Percentiles rank a stretch among this genome's conserved stretches.
Conservation (phyloP, 2,113 vertebrate species). For the Cryptotis parvus region DNA sequence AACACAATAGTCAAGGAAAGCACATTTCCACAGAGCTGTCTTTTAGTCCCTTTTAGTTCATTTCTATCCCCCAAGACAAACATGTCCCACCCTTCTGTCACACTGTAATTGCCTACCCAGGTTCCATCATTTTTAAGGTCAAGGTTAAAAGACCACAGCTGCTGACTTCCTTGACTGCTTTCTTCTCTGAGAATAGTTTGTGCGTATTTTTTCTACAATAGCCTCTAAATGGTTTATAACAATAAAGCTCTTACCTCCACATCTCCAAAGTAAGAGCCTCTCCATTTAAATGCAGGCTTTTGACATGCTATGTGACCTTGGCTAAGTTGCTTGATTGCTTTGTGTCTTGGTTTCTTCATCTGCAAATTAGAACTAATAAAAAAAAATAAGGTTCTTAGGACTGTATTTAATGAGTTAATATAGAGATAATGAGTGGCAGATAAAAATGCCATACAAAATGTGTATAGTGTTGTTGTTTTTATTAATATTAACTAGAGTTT, state of each 20-base stretch:
- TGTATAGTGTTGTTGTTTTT: background rate
- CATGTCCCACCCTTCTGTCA: background rate
- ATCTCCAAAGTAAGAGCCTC: background rate
- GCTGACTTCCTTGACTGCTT: background rate
- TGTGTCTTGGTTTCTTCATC: constrained; percentile 46
- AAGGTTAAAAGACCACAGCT: background rate
- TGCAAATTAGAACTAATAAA: background rate
- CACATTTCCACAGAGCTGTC: background rate
- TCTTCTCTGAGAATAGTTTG: constrained; percentile 11
- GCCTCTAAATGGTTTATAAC: background rate
- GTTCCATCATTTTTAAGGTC: background rate
- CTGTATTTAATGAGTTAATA: background rate
- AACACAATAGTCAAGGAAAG: background rate
- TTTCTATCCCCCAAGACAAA: background rate
- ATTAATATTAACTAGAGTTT: background rate
- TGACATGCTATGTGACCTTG: background rate
- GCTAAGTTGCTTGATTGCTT: background rate
- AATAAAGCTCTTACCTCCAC: background rate
- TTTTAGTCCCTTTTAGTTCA: background rate
- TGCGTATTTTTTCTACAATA: background rate
- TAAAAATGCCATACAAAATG: background rate
- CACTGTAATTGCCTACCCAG: background rate
- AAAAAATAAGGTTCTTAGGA: background rate
- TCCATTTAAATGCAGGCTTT: constrained; percentile 8
- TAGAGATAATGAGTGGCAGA: background rate